phyloP scores from a whole-genome alignment of 1,140 invertebrate species.

The Ericerus pela region DNA sequence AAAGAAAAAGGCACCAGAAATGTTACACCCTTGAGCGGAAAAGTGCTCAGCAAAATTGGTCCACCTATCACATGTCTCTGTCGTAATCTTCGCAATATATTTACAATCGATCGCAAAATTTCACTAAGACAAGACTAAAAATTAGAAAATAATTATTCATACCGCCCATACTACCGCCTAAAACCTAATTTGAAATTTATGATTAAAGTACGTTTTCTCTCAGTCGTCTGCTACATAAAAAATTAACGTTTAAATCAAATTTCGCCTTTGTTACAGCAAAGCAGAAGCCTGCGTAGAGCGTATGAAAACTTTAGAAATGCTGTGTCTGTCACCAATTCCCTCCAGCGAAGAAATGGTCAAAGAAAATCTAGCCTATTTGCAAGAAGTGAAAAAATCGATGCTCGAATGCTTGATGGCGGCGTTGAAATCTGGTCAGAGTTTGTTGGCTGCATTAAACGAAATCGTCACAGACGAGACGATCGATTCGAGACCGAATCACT shows the following conservation, averaged over 20 bases:
- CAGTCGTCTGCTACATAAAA: too few species aligned
- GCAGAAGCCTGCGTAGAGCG: constrained; percentile 50
- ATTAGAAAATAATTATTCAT: too few species aligned
- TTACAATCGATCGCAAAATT: too few species aligned
- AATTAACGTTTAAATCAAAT: too few species aligned
- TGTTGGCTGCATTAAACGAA: constrained; percentile 52
- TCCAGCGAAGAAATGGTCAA: constrained; percentile 50
- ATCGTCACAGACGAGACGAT: constrained; percentile 47
- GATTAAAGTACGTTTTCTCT: too few species aligned
- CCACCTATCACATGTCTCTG: neutral
- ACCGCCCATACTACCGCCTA: too few species aligned
- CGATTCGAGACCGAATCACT: constrained; percentile 56
- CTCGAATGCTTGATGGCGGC: constrained; percentile 60
- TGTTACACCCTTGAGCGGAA: too few species aligned
- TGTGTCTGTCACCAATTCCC: constrained; percentile 46
- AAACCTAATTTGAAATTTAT: too few species aligned
- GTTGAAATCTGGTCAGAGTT: constrained; percentile 57
- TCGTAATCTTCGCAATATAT: neutral
- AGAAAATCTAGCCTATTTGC: constrained; percentile 44
- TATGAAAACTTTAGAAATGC: constrained; percentile 49
- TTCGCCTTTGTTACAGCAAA: constrained; percentile 42
- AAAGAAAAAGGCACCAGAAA: too few species aligned
- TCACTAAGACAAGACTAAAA: too few species aligned
- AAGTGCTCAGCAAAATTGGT: too few species aligned
- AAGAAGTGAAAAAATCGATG: constrained; percentile 48